These are phyloP conservation scores for Galagoides demidoff DNA, from an alignment of 2,797 vertebrate species.

Conservation along the genomic window DNA sequence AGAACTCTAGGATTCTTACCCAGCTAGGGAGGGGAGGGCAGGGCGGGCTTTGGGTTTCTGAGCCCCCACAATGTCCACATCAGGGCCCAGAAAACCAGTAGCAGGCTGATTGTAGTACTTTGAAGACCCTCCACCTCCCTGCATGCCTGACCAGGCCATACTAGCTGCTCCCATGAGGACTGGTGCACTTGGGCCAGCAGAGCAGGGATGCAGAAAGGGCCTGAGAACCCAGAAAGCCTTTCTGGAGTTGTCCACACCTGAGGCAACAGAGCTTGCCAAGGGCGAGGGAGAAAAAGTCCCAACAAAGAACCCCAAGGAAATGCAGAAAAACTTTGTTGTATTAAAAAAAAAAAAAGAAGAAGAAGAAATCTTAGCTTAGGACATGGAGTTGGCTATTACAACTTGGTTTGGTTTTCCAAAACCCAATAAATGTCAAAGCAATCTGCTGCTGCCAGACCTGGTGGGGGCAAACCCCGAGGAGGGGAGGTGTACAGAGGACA, in stretches of 20 bases:
- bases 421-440: slow-evolving; percentile 75
- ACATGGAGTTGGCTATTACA: neutral
- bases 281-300: slow-evolving; percentile 41
- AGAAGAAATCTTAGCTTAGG: slow-evolving; percentile 44
- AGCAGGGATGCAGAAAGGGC: neutral
- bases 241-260: slow-evolving; percentile 83
- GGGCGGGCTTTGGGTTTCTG: slow-evolving; percentile 15
- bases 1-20: slow-evolving; percentile 24
- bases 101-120: neutral
- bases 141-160: neutral
- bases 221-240: slow-evolving; percentile 49
- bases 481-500: slow-evolving; percentile 87
- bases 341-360: neutral
- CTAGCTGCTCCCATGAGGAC: neutral
- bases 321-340: slow-evolving; percentile 53
- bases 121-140: neutral
- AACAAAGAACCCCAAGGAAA: slow-evolving; percentile 66
- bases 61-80: neutral
- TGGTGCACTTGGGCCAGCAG: neutral
- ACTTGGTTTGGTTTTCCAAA: slow-evolving; percentile 69
- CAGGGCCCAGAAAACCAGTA: neutral
- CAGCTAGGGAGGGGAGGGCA: neutral
- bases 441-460: slow-evolving; percentile 85
- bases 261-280: slow-evolving; percentile 66
- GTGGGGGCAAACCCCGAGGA: slow-evolving; percentile 84